Evolutionary conservation across 2,797 vertebrate genomes (phyloP).

Genomic region (Ctenosaura bakeri): DNA sequence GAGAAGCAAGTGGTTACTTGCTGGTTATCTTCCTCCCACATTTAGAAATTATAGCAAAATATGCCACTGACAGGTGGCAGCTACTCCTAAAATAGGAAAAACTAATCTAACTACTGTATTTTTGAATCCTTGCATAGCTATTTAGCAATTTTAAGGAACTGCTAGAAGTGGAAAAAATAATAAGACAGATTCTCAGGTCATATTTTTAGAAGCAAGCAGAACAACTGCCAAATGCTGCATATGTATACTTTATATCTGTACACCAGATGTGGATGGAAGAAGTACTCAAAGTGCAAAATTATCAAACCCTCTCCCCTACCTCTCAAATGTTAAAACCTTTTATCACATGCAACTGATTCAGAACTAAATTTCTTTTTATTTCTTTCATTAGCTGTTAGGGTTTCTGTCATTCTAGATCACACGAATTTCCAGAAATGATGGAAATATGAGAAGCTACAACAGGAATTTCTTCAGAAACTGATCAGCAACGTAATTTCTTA

Average conservation of each 20-base stretch:
- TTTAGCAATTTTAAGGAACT: background rate
- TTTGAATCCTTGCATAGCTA: constrained; percentile 28
- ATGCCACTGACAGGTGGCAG: constrained; percentile 35
- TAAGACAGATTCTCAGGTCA: constrained; percentile 47
- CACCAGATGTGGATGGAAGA: constrained; percentile 69
- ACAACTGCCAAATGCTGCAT: constrained; percentile 47
- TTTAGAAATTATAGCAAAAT: background rate
- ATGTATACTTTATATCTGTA: constrained; percentile 60
- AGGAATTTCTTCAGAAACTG: background rate
- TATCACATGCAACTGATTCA: constrained; percentile 47
- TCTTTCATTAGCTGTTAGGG: constrained; percentile 41
- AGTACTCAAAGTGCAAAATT: constrained; percentile 24
- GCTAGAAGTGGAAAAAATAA: background rate
- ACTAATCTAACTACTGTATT: background rate
- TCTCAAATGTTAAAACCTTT: constrained; percentile 3
- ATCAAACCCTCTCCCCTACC: constrained; percentile 16
- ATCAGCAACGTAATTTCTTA: too few species aligned
- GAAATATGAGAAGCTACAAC: background rate
- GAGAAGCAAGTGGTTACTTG: background rate
- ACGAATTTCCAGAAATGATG: background rate
- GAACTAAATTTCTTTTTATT: constrained; percentile 33
- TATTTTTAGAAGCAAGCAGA: constrained; percentile 54
- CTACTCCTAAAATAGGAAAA: background rate
- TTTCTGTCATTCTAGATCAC: constrained; percentile 41
- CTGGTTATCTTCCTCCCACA: background rate